Evolutionary conservation across 2,888 invertebrate genomes (phyloP), one percentile per base, ranked within the genome.

Genomic region (Harmothoe impar): DNA sequence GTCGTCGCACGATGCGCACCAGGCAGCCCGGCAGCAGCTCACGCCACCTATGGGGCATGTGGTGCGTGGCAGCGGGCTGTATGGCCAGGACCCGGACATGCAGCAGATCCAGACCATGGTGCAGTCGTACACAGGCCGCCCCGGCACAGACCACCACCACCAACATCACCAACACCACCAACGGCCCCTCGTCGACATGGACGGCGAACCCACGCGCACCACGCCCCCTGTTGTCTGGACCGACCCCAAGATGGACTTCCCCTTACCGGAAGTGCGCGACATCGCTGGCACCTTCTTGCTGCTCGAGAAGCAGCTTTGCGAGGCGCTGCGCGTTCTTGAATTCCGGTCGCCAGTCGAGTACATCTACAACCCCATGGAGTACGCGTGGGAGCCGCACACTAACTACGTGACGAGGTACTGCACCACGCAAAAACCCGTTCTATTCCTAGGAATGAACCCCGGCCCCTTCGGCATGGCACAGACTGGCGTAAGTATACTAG

Each of bases 391-490:
- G 90, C 97, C 98, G 29, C 98, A 98, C 96, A 97, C 97, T 93
- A 96, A 97, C 93, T 99, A 98, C 96, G 96, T 98, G 20, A 96
- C 96, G 92, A 97, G 97, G 94, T 97, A 97, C 92, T 95, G 96
- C 93, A 96, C 96, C 91, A 96, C 96, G 0, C 95, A 96, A 31
- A 98, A 98, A 95, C 96, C 96, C 92, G 96, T 99, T 77, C 96
- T 99, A 93, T 98, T 98, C 95, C 96, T 99, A 91, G 99, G 99
- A 7, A 98, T 99, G 98, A 99, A 99, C 96, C 98, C 99, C 23
- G 99, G 99, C n/a, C 98, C 98, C 0, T 98, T 97, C 97, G 99
- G 99, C 92, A 99, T 99, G 99, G 98, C 97, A 51, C 99, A 99
- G 96, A 99, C 98, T 93, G 98, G 98, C 94, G 98, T 98, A 96